Evolutionary conservation across 2,888 invertebrate species (phyloP).

Genomic region (Cosmia pyralina): DNA sequence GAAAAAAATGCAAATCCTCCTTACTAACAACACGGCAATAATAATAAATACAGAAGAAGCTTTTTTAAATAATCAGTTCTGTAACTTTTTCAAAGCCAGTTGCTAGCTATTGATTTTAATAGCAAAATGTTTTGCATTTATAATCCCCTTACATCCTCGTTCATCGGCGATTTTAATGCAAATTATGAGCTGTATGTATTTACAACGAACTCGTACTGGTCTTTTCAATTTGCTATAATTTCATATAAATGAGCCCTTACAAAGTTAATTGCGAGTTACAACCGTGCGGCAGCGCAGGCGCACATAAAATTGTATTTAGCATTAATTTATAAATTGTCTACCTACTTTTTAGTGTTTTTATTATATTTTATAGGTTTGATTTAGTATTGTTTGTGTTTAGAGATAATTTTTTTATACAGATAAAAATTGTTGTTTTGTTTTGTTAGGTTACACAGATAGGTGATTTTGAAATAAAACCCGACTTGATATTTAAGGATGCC

Average conservation of each 20-base stretch:
- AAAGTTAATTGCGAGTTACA: conserved; percentile 56
- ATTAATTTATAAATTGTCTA: conserved; percentile 27
- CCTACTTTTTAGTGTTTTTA: conserved; percentile 9
- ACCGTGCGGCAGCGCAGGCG: conserved; percentile 13
- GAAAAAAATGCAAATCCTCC: not conserved
- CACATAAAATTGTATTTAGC: conserved; percentile 44
- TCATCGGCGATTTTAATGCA: conserved; percentile 38
- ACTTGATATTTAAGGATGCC: too few species aligned
- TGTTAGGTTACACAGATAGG: not conserved
- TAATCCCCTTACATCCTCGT: conserved; percentile 36
- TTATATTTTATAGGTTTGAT: not conserved
- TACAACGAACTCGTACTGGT: conserved; percentile 42
- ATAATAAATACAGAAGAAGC: not conserved
- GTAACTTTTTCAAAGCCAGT: conserved; percentile 20
- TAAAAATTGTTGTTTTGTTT: too few species aligned
- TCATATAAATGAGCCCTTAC: conserved; percentile 48
- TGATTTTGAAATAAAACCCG: not conserved
- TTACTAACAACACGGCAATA: not conserved
- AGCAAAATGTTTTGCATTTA: conserved; percentile 45
- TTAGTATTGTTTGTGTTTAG: not conserved
- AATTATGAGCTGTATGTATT: conserved; percentile 41
- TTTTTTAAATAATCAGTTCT: conserved; percentile 1
- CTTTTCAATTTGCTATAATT: conserved; percentile 61
- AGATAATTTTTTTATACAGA: too few species aligned
- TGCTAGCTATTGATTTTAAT: conserved; percentile 36